Conservation (phyloP, 2,888 invertebrate genomes). For the Drosophila peninsularis region DNA sequence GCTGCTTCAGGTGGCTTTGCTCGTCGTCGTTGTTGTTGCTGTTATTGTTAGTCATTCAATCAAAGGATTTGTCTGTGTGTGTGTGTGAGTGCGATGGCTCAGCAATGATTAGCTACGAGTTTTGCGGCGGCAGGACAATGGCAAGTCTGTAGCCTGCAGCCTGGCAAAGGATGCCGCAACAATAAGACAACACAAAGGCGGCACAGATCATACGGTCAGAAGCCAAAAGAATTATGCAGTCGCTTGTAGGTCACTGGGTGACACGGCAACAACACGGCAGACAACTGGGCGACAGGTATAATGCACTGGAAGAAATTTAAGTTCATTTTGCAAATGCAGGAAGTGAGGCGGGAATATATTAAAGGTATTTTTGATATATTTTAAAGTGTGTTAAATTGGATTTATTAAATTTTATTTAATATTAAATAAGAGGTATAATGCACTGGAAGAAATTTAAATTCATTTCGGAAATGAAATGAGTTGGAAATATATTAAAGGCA, state of each 20-base stretch:
- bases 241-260: constrained; percentile 68
- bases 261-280: constrained; percentile 49
- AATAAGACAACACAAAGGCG: constrained; percentile 59
- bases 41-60: constrained; percentile 55
- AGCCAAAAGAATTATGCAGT: constrained; percentile 32
- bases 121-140: constrained; percentile 66
- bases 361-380: background rate
- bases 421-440: no score
- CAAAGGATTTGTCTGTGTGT: constrained; percentile 38
- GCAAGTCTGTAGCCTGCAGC: constrained; percentile 10
- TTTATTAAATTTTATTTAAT: no score
- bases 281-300: constrained; percentile 77
- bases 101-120: constrained; percentile 51
- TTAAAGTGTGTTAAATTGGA: no score
- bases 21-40: constrained; percentile 12
- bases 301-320: constrained; percentile 35
- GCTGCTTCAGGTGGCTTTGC: constrained; percentile 40
- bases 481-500: background rate
- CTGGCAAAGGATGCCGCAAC: constrained; percentile 64
- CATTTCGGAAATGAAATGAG: background rate
- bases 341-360: background rate
- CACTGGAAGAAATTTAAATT: constrained; percentile 28
- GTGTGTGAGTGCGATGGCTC: constrained; percentile 27
- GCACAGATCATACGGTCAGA: constrained; percentile 53
- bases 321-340: background rate